These are phyloP conservation scores for Napeogenes inachia DNA, from an alignment of 2,888 invertebrate species.

Conservation along the genomic window DNA sequence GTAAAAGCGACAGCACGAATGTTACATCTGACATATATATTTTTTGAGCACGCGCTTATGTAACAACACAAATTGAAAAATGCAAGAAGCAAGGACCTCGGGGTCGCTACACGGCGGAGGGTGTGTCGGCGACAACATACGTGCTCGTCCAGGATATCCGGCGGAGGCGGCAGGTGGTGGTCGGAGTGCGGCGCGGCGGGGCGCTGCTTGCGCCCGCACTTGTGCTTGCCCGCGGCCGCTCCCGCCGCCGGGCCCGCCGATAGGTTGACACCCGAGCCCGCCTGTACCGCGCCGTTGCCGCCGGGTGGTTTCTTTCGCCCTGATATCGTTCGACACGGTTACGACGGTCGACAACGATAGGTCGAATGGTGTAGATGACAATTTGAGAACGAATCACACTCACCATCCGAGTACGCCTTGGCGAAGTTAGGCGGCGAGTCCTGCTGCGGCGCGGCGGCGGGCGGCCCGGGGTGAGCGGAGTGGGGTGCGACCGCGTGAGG, in stretches of 20 bases:
- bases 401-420: constrained; percentile 64
- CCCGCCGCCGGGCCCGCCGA: constrained; percentile 28
- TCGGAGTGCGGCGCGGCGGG: constrained; percentile 61
- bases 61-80: too few relatives aligned
- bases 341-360: neutral
- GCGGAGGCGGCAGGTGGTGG: constrained; percentile 73
- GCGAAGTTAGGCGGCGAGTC: constrained; percentile 51
- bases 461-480: constrained; percentile 32
- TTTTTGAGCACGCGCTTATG: too few relatives aligned
- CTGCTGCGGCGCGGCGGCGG: constrained; percentile 33
- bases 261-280: constrained; percentile 38
- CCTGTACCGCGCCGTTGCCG: constrained; percentile 44
- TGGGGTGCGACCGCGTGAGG: constrained; percentile 38
- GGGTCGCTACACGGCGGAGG: too few relatives aligned
- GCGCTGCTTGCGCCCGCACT: constrained; percentile 69
- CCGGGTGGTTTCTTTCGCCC: constrained; percentile 41
- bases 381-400: constrained; percentile 25
- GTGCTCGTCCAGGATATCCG: constrained; percentile 64
- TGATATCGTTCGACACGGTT: constrained; percentile 6
- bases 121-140: constrained; percentile 39
- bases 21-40: too few relatives aligned
- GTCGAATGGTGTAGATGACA: neutral
- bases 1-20: too few relatives aligned
- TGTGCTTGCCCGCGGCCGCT: constrained; percentile 51
- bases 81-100: too few relatives aligned